Base-by-base conservation (phyloP, 2,888 invertebrate species). In the Lepidonotus clava region DNA sequence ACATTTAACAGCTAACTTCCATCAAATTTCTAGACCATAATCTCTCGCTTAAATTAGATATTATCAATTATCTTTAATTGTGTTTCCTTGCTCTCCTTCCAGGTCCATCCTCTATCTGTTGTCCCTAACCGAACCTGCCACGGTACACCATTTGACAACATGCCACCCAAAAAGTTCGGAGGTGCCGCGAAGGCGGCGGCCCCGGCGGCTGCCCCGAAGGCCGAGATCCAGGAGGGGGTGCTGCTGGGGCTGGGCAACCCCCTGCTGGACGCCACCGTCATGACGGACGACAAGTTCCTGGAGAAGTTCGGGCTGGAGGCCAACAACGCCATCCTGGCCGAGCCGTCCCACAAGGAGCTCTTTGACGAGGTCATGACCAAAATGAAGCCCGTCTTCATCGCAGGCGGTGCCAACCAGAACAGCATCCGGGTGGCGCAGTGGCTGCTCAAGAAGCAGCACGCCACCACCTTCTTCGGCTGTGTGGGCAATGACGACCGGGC, bases 351-450 rank as follows among this genome's bases (percentile, higher is more conserved):
- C 93, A 96, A 96, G 94, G 96, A 96, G 0, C 94, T 99, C 89
- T 92, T 92, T 90, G 89, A 92, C 91, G 92, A 95, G 18, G 87
- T 88, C 83, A 11, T 83, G 36, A 83, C 66, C 28, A 77, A 67
- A n/a, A 53, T 85, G 40, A 85, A 51, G n/a, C 85, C 85, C 0
- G 40, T 98, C 87, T 99, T 96, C 94, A 96, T 97, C 87, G 98
- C 99, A 0, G 99, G 99, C n/a, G 99, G 99, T 86, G 97, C 98
- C 51, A 97, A 97, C 0, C 99, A 99, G 95, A 99, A 99, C 95
- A 96, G 97, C 40, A 95, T 99, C 90, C 95, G 99, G 89, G 97
- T 98, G 0, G 97, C 97, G 40, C 96, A 99, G 95, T 99, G 99
- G 99, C 96, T 99, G 85, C 94, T 98, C 85, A 96, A 96, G 89